Evolutionary conservation across 2,113 vertebrate genomes (phyloP).

Genomic region (Calidris pygmaea): DNA sequence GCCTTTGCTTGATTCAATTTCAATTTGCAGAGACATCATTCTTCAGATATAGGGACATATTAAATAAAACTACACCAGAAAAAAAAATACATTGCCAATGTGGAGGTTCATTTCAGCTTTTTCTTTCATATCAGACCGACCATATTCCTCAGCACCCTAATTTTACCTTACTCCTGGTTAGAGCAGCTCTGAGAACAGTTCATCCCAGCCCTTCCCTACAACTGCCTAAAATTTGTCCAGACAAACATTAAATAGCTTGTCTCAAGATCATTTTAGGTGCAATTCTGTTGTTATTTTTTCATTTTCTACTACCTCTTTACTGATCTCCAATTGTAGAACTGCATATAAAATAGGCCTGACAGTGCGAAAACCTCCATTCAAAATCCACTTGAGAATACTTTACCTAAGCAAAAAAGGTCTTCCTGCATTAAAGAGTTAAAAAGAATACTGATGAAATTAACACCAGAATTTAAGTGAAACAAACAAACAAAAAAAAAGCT

Average conservation of each 20-base stretch:
- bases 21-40: not conserved
- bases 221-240: not conserved
- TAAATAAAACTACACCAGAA: not conserved
- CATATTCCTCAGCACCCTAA: not conserved
- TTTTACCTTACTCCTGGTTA: not conserved
- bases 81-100: not conserved
- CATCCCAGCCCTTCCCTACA: not conserved
- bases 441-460: not conserved
- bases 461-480: not conserved
- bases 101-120: not conserved
- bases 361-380: not conserved
- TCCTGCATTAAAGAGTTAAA: not conserved
- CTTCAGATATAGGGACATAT: not conserved
- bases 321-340: not conserved
- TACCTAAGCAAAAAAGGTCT: not conserved
- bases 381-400: not conserved
- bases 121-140: not conserved
- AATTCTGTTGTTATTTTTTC: not conserved
- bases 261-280: not conserved
- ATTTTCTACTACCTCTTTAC: not conserved
- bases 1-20: not conserved
- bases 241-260: not conserved
- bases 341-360: not conserved
- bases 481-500: too few relatives aligned
- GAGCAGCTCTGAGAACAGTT: not conserved